phyloP scores from a whole-genome alignment of 2,113 vertebrate species.

The Penelope pileata region DNA sequence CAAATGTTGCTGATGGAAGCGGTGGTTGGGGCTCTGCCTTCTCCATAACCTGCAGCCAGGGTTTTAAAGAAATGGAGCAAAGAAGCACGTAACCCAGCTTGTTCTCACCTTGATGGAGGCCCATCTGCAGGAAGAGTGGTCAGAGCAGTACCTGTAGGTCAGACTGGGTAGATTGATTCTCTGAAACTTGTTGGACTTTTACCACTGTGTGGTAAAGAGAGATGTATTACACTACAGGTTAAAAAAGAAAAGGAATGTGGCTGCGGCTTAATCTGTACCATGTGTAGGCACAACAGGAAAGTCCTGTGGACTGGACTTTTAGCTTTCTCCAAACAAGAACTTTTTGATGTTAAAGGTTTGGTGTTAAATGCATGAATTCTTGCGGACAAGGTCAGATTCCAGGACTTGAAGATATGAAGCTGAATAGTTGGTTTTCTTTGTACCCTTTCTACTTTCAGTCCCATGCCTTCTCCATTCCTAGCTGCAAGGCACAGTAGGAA shows the following conservation, averaged over 20 bases:
- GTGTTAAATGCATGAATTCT: neutral
- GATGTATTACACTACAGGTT: neutral
- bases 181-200: neutral
- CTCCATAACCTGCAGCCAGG: rapidly evolving
- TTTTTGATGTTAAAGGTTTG: neutral
- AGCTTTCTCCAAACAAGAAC: too few species aligned
- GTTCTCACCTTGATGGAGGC: neutral
- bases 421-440: neutral
- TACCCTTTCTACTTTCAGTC: neutral
- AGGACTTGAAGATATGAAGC: neutral
- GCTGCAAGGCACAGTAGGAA: rapidly evolving
- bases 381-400: neutral
- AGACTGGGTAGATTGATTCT: rapidly evolving
- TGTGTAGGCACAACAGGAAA: rapidly evolving
- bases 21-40: neutral
- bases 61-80: neutral
- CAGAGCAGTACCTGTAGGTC: neutral
- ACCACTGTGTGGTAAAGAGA: neutral
- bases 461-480: neutral
- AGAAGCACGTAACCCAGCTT: neutral
- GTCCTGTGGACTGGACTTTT: neutral
- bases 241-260: neutral
- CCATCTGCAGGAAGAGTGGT: neutral
- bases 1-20: neutral
- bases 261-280: neutral